Percentiles rank a stretch among this genome's conserved stretches.
phyloP scores from a whole-genome alignment of 2,888 invertebrate species.

The Agriotes lineatus region DNA sequence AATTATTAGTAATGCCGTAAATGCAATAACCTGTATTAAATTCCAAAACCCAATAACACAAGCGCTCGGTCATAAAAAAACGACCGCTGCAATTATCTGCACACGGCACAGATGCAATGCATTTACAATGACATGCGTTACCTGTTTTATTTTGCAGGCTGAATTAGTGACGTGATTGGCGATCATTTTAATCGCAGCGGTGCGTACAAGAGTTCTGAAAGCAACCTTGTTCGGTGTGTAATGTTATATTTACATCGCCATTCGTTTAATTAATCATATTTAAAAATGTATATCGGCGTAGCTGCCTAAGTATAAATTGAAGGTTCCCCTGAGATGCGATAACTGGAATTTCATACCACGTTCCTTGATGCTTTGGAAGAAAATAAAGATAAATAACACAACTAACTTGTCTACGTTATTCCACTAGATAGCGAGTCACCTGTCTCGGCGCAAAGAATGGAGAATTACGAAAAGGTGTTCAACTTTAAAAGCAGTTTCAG shows the following conservation, averaged over 20 bases:
- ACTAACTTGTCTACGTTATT: constrained; percentile 16
- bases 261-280: constrained; percentile 31
- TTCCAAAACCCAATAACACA: neutral
- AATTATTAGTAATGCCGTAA: constrained; percentile 41
- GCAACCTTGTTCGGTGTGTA: constrained; percentile 23
- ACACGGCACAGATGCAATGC: neutral
- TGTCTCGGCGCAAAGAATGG: neutral
- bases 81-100: neutral
- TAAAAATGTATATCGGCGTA: constrained; percentile 25
- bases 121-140: constrained; percentile 2
- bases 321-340: neutral
- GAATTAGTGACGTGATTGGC: constrained; percentile 33
- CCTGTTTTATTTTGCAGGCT: constrained; percentile 22
- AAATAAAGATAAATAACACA: constrained; percentile 13
- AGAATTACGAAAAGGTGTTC: no score
- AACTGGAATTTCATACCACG: neutral
- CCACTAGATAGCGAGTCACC: neutral
- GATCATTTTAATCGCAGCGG: constrained; percentile 36
- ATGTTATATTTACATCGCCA: constrained; percentile 36
- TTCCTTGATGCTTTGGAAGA: constrained; percentile 7
- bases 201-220: constrained; percentile 26
- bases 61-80: neutral
- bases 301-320: neutral
- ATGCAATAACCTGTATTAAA: constrained; percentile 16
- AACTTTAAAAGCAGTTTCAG: no score